These are phyloP conservation scores for Thyatira batis DNA, from an alignment of 2,888 invertebrate genomes.

Conservation along the genomic window DNA sequence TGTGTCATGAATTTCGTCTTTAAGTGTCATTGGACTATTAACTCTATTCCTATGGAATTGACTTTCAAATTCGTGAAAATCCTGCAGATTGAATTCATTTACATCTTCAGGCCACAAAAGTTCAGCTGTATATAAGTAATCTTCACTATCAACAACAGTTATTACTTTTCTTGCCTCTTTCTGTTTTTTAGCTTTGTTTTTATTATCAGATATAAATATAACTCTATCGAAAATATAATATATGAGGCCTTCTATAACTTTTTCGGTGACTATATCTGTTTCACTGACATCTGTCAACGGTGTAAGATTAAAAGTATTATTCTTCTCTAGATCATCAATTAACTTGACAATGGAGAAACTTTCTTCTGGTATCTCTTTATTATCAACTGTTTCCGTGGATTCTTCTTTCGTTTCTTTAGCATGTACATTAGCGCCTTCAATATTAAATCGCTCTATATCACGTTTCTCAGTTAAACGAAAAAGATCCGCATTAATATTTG, in stretches of 20 bases:
- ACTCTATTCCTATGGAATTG: background rate
- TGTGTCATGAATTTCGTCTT: background rate
- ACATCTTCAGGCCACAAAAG: conserved; percentile 37
- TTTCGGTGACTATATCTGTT: conserved; percentile 49
- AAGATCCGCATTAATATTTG: conserved; percentile 1
- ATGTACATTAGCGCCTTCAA: background rate
- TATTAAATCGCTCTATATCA: background rate
- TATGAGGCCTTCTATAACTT: conserved; percentile 62
- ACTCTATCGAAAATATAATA: conserved; percentile 64
- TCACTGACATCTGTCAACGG: conserved; percentile 41
- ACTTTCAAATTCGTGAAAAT: conserved; percentile 1
- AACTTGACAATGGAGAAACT: conserved; percentile 64
- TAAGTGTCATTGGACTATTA: background rate
- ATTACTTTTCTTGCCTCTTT: conserved; percentile 47
- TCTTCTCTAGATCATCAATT: conserved; percentile 55
- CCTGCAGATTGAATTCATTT: background rate
- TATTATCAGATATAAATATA: conserved; percentile 42
- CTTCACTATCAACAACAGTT: conserved; percentile 67
- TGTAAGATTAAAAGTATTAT: conserved; percentile 47
- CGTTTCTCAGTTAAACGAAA: conserved; percentile 11
- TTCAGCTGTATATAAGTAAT: conserved; percentile 62
- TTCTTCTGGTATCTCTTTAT: conserved; percentile 17
- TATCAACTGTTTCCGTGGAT: conserved; percentile 7
- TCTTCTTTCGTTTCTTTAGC: conserved; percentile 8
- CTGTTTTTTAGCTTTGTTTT: conserved; percentile 31